Conservation (phyloP, 2,797 vertebrate species). For the Erithacus rubecula region DNA sequence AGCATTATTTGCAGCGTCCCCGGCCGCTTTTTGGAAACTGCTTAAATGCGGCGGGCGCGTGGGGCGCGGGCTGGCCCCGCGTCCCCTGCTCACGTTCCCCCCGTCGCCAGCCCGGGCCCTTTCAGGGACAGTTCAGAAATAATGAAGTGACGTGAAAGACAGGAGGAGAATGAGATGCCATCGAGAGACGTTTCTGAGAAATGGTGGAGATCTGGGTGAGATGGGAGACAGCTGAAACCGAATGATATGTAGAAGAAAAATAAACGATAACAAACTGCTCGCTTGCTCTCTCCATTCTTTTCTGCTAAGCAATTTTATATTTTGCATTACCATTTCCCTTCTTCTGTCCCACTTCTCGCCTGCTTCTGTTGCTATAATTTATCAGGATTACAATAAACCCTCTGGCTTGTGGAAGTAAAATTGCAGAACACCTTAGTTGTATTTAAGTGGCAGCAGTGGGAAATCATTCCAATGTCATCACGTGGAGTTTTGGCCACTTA, state of each 20-base stretch:
- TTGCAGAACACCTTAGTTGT: conserved; percentile 43
- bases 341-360: conserved; percentile 52
- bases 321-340: conserved; percentile 60
- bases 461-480: conserved; percentile 15
- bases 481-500: background rate
- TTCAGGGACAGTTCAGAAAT: conserved; percentile 68
- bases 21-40: conserved; percentile 43
- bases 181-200: conserved; percentile 67
- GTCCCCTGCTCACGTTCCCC: background rate
- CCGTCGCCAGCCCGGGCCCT: background rate
- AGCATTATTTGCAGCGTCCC: conserved; percentile 64
- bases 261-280: conserved; percentile 68
- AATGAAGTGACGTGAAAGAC: conserved; percentile 69
- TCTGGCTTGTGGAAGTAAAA: conserved; percentile 62
- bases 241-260: conserved; percentile 69
- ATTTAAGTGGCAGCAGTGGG: background rate
- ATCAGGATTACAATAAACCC: conserved; percentile 69
- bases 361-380: conserved; percentile 50
- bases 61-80: background rate
- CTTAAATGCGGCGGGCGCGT: conserved; percentile 37
- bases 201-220: conserved; percentile 63
- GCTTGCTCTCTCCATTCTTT: conserved; percentile 36
- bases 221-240: conserved; percentile 68
- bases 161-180: conserved; percentile 71
- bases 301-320: conserved; percentile 56